These are phyloP conservation scores for Ganaspis sp. DNA, from an alignment of 1,140 invertebrate genomes.

Conservation along the genomic window DNA sequence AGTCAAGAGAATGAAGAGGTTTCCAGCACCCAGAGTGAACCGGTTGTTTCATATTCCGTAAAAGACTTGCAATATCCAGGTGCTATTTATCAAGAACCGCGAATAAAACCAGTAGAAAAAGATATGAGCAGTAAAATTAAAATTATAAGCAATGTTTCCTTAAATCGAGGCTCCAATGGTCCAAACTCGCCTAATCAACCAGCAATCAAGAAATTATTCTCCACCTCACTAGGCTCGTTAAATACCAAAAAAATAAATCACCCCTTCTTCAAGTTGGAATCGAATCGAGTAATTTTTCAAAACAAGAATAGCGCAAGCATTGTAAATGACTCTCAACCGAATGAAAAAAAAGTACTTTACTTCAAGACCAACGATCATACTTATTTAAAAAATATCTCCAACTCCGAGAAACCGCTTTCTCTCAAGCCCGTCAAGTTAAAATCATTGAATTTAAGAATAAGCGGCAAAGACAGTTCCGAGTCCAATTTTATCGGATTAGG, in stretches of 20 bases:
- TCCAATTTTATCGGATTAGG: neutral
- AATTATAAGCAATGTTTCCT: conserved; percentile 12
- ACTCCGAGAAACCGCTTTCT: neutral
- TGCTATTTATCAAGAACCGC: neutral
- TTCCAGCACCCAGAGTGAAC: neutral
- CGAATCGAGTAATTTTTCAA: neutral
- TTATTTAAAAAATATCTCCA: neutral
- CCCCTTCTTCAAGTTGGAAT: conserved; percentile 14
- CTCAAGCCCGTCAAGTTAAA: neutral
- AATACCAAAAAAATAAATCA: conserved; percentile 36
- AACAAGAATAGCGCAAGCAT: neutral
- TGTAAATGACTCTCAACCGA: neutral
- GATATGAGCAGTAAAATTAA: neutral
- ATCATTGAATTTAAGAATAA: neutral
- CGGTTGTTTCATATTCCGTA: neutral
- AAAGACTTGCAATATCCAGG: neutral
- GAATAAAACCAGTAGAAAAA: neutral
- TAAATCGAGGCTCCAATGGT: conserved; percentile 2
- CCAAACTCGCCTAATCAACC: too few relatives aligned
- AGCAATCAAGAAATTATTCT: too few relatives aligned
- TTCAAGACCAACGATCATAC: neutral
- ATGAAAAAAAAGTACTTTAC: neutral
- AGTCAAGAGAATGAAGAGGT: neutral
- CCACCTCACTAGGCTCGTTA: neutral
- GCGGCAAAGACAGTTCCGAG: neutral